Evolutionary conservation across 37 sponge, comb jelly and placozoan genomes (phyloP).

Genomic region (Aphrocallistes beatrix): DNA sequence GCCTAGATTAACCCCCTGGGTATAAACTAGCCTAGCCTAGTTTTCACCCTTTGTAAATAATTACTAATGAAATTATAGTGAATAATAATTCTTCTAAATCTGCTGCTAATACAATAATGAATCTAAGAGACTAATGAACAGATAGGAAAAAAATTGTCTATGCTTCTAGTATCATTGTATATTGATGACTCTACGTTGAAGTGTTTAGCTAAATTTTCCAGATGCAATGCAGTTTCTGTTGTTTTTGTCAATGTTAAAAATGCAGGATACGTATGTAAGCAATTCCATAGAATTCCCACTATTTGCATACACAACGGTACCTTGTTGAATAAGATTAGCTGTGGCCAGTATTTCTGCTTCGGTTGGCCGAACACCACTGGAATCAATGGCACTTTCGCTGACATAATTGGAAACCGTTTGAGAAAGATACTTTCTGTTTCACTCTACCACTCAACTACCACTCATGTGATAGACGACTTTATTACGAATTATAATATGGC

Average conservation of each 20-base stretch:
- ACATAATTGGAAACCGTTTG: background rate
- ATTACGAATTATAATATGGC: background rate
- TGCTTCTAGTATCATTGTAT: too few species aligned
- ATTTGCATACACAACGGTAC: background rate
- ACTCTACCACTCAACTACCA: background rate
- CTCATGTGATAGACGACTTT: background rate
- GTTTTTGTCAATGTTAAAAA: background rate
- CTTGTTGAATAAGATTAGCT: background rate
- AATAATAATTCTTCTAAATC: too few species aligned
- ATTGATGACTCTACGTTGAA: too few species aligned
- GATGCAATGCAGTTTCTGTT: background rate
- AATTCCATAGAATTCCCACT: background rate
- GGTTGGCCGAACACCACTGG: background rate
- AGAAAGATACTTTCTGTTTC: background rate
- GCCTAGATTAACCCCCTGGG: too few species aligned
- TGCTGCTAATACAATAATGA: too few species aligned
- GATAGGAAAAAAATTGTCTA: too few species aligned
- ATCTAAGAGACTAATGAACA: too few species aligned
- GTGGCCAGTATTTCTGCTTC: constrained; percentile 4
- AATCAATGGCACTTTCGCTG: background rate
- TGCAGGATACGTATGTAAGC: constrained; percentile 12
- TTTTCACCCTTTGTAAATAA: too few species aligned
- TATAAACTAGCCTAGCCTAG: too few species aligned
- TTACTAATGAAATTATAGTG: too few species aligned
- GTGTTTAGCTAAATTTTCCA: background rate